These are phyloP conservation scores for Actinemys pallida DNA, from an alignment of 2,113 vertebrate genomes.

Conservation along the genomic window DNA sequence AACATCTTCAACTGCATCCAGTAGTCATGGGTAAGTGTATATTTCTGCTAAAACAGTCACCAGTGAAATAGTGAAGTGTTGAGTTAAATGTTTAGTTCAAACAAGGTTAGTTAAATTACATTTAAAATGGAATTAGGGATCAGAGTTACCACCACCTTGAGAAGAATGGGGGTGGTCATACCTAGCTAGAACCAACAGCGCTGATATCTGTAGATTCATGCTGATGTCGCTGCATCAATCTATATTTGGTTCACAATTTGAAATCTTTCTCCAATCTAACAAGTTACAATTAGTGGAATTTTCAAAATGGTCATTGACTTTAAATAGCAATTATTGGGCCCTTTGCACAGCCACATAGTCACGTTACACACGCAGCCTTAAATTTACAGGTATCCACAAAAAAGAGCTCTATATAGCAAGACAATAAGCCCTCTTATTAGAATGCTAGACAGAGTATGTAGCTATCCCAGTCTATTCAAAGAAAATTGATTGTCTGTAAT, in stretches of 20 bases:
- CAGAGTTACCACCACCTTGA: rapidly evolving
- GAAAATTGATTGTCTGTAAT: constrained; percentile 48
- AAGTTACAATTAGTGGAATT: not conserved
- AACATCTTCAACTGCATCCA: not conserved
- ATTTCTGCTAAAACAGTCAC: not conserved
- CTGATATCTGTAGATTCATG: no score
- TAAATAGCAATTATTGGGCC: not conserved
- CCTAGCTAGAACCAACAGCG: no score
- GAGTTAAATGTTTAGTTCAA: not conserved
- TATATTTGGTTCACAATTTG: not conserved
- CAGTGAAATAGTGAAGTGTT: not conserved
- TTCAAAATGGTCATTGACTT: not conserved
- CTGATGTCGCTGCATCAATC: rapidly evolving
- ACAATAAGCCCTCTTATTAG: constrained; percentile 2
- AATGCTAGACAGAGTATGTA: not conserved
- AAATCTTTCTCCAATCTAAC: not conserved
- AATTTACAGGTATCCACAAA: not conserved
- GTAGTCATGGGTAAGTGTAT: rapidly evolving
- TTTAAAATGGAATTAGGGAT: not conserved
- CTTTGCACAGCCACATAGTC: not conserved
- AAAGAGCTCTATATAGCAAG: not conserved
- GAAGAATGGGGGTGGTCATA: not conserved
- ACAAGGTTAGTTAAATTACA: no score
- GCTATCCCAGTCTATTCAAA: not conserved
- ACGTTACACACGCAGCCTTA: rapidly evolving